Evolutionary conservation across 2,888 invertebrate species (phyloP).

Genomic region (Drosophila anomalipes): DNA sequence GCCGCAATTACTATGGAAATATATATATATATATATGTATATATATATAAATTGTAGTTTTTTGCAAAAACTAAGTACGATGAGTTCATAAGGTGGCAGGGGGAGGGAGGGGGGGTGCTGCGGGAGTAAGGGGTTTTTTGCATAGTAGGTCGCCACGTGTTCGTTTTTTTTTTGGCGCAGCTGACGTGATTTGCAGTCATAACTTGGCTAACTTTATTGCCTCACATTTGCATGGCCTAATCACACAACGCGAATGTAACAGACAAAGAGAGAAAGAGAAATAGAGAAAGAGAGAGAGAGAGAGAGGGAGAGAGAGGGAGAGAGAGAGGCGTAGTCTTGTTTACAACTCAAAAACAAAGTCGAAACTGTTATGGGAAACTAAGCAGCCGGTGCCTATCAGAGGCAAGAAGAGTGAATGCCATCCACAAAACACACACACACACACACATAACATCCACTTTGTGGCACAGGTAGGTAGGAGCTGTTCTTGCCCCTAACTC

Average conservation of each 20-base stretch:
- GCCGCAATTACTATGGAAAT: slow-evolving; percentile 71
- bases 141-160: slow-evolving; percentile 70
- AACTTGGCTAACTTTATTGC: slow-evolving; percentile 70
- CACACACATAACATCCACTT: slow-evolving; percentile 42
- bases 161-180: slow-evolving; percentile 38
- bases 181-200: slow-evolving; percentile 75
- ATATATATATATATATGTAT: slow-evolving; percentile 5
- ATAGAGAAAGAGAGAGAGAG: background rate
- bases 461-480: slow-evolving; percentile 42
- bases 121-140: slow-evolving; percentile 7
- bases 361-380: slow-evolving; percentile 42
- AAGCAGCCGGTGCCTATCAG: slow-evolving; percentile 28
- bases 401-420: slow-evolving; percentile 6
- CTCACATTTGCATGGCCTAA: slow-evolving; percentile 64
- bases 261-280: slow-evolving; percentile 1
- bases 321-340: slow-evolving; percentile 51
- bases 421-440: slow-evolving; percentile 8
- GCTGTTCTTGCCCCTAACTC: slow-evolving; percentile 42
- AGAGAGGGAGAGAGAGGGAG: background rate
- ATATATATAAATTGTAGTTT: slow-evolving; percentile 16
- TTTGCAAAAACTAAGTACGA: slow-evolving; percentile 35
- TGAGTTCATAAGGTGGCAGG: background rate
- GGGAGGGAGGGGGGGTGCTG: background rate
- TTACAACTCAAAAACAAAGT: slow-evolving; percentile 76
- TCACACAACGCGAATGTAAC: slow-evolving; percentile 28